Percentiles rank a stretch among this genome's conserved stretches.
These are phyloP conservation scores for Chrysemys picta DNA, from an alignment of 2,113 vertebrate species.

Conservation along the genomic window DNA sequence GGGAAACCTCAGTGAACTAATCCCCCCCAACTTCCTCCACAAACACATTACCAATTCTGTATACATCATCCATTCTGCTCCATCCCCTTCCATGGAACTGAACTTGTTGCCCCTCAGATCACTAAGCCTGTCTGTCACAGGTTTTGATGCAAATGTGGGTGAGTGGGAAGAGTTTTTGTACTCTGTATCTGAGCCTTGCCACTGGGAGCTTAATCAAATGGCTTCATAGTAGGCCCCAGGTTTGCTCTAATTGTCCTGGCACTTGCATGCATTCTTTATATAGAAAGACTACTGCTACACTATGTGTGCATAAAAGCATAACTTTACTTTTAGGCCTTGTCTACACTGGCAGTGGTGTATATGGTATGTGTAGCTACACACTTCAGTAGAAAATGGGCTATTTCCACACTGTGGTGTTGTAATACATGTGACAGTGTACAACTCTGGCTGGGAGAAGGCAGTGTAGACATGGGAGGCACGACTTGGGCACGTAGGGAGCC, in stretches of 20 bases:
- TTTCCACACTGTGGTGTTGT: background rate
- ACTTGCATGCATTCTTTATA: background rate
- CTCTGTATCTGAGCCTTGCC: background rate
- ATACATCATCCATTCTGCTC: conserved; percentile 24
- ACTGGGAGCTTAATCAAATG: background rate
- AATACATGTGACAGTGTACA: background rate
- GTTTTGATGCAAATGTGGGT: background rate
- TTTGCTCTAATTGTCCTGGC: background rate
- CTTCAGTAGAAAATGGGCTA: background rate
- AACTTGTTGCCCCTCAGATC: conserved; percentile 55
- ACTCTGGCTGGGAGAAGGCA: background rate
- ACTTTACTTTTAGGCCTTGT: background rate
- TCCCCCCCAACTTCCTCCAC: conserved; percentile 50
- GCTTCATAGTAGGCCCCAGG: background rate
- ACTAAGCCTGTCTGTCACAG: background rate
- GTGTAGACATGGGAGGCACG: background rate
- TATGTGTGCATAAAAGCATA: too few species aligned
- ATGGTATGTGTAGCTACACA: background rate
- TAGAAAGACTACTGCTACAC: background rate
- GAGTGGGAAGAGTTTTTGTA: background rate
- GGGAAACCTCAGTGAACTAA: background rate
- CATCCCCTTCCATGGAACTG: conserved; percentile 32
- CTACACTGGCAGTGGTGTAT: background rate
- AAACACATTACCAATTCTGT: conserved; percentile 31
- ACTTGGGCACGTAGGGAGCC: background rate